Conservation (phyloP, 2,797 vertebrate species). For the Crocidura indochinensis region DNA sequence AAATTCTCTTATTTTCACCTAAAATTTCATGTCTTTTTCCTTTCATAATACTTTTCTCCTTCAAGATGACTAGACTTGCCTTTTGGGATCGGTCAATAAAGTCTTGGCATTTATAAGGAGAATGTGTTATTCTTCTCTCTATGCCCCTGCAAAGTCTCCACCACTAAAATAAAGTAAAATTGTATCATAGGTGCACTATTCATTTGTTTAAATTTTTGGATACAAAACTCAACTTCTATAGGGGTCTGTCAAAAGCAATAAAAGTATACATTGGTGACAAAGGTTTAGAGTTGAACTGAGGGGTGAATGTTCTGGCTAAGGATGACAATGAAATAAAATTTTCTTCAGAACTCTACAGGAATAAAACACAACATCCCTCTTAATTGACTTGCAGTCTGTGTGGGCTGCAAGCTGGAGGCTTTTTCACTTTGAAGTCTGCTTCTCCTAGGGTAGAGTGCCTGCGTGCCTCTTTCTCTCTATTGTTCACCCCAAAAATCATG, state of each 20-base stretch:
- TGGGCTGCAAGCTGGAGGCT: conserved; percentile 1
- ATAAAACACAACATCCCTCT: not conserved
- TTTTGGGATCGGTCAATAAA: not conserved
- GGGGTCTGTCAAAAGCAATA: not conserved
- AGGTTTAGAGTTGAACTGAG: conserved; percentile 19
- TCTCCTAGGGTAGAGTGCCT: not conserved
- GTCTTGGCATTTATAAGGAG: not conserved
- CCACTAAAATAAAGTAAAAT: not conserved
- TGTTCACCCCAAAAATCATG: not conserved
- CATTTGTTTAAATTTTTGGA: conserved; percentile 21
- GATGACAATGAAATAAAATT: not conserved
- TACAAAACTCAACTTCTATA: conserved; percentile 42
- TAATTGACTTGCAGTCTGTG: not conserved
- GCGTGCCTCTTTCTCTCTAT: not conserved
- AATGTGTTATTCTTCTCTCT: not conserved
- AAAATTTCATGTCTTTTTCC: not conserved
- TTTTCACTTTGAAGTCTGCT: not conserved
- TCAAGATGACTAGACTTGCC: not conserved
- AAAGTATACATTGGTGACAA: conserved; percentile 26
- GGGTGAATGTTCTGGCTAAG: conserved; percentile 40
- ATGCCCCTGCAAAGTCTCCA: not conserved
- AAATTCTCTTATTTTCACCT: not conserved
- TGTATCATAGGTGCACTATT: not conserved
- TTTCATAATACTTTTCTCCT: not conserved
- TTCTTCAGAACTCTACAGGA: conserved; percentile 8